phyloP scores from a whole-genome alignment of 2,113 vertebrate genomes.

The Hemibagrus wyckioides region DNA sequence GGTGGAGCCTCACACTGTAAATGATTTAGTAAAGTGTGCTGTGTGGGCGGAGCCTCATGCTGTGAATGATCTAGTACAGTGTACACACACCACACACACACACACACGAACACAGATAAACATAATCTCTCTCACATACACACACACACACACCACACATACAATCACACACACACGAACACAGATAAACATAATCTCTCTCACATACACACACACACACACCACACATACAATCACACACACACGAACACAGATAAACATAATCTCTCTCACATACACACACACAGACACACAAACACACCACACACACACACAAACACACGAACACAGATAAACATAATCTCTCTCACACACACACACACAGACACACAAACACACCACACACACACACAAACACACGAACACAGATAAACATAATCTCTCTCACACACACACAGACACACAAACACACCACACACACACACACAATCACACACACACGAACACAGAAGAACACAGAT shows the following conservation, averaged over 20 bases:
- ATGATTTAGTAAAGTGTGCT: too few species aligned
- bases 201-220: neutral
- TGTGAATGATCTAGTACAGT: too few species aligned
- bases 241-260: too few species aligned
- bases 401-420: too few species aligned
- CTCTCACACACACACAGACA: neutral
- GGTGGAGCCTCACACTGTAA: too few species aligned
- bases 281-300: neutral
- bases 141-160: neutral
- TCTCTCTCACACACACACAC: neutral
- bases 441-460: neutral
- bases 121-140: neutral
- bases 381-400: neutral
- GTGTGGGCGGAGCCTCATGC: too few species aligned
- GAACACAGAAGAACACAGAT: too few species aligned
- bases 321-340: too few species aligned
- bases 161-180: neutral
- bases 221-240: neutral
- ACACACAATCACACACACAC: neutral
- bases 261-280: too few species aligned
- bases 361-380: neutral
- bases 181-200: too few species aligned
- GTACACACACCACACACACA: neutral
- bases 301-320: neutral
- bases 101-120: neutral